Percentiles rank a stretch among this genome's conserved stretches.
These are phyloP conservation scores for Ursus arctos DNA, from an alignment of 2,113 vertebrate species.

Conservation along the genomic window DNA sequence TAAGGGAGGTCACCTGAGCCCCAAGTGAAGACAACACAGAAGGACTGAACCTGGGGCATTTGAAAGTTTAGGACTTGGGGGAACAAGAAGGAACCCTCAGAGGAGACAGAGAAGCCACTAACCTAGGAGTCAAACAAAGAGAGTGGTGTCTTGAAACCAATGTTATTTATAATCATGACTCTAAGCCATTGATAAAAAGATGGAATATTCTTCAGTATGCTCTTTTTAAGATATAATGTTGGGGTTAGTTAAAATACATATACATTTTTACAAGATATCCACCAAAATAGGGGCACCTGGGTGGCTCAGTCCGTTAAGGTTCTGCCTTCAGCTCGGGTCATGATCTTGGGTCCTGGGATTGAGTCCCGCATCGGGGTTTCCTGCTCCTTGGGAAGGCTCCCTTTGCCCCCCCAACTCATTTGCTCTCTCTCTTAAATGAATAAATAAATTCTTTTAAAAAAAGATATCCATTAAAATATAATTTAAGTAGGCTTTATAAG, in stretches of 20 bases:
- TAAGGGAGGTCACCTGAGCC: not conserved
- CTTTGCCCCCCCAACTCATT: not conserved
- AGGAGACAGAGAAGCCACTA: not conserved
- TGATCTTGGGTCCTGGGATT: not conserved
- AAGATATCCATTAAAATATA: not conserved
- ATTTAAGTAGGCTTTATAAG: not conserved
- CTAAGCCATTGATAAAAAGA: not conserved
- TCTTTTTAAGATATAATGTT: not conserved
- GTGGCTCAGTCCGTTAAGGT: not conserved
- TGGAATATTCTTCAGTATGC: not conserved
- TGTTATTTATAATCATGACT: not conserved
- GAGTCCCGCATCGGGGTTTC: not conserved
- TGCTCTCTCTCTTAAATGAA: not conserved
- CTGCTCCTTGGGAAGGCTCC: not conserved
- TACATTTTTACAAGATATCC: not conserved
- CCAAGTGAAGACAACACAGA: not conserved
- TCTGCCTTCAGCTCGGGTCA: not conserved
- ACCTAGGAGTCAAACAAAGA: not conserved
- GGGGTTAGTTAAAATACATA: not conserved
- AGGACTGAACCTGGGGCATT: not conserved
- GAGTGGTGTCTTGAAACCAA: not conserved
- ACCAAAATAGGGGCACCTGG: not conserved
- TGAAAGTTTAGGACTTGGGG: not conserved
- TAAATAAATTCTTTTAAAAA: not conserved
- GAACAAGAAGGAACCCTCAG: not conserved